Conservation (phyloP, 2,888 invertebrate genomes). For the Stenchaetothrips biformis region DNA sequence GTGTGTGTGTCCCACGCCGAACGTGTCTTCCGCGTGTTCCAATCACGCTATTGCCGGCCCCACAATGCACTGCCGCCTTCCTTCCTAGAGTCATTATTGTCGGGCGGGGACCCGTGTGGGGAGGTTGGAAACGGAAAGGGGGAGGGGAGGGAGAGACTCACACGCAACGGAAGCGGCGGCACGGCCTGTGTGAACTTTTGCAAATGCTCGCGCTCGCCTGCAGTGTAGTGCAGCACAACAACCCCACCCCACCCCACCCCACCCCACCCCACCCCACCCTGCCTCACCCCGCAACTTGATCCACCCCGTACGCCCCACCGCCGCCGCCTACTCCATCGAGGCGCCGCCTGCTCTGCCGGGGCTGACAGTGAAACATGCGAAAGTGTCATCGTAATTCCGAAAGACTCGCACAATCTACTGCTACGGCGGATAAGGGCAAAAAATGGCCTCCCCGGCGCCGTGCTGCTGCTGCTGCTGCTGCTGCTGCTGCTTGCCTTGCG, state of each 20-base stretch:
- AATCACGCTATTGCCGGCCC: neutral
- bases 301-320: neutral
- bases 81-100: neutral
- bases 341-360: neutral
- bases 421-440: neutral
- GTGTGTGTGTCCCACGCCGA: neutral
- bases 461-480: neutral
- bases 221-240: neutral
- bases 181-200: neutral
- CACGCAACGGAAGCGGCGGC: neutral
- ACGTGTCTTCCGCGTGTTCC: neutral
- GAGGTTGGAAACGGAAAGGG: neutral
- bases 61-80: neutral
- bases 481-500: too few relatives aligned
- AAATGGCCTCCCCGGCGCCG: neutral
- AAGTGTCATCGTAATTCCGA: neutral
- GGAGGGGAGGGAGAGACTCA: neutral
- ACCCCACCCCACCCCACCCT: neutral
- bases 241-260: neutral
- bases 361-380: constrained; percentile 19
- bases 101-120: too few relatives aligned
- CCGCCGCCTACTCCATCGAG: neutral
- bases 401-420: neutral
- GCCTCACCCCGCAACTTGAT: neutral
- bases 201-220: neutral